phyloP scores from a whole-genome alignment of 2,888 invertebrate species.

The Chymomyza caudatula region DNA sequence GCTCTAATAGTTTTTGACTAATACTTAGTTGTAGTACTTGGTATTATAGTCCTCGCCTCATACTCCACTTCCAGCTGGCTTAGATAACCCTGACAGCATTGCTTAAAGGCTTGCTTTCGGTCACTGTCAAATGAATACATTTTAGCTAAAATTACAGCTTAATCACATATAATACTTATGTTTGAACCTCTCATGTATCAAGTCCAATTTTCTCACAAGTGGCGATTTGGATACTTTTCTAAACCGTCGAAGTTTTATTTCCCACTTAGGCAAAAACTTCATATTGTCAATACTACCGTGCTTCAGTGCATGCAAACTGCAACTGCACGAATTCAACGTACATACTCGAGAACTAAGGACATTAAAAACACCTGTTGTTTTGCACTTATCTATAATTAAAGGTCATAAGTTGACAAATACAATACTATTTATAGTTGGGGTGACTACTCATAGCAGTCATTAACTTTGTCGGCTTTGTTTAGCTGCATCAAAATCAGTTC shows the following conservation, averaged over 20 bases:
- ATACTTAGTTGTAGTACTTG: conserved; percentile 16
- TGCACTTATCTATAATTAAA: conserved; percentile 58
- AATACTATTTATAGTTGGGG: neutral
- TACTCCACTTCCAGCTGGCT: conserved; percentile 25
- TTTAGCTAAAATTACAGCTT: neutral
- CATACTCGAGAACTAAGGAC: conserved; percentile 10
- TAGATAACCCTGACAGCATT: conserved; percentile 35
- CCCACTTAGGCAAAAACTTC: conserved; percentile 55
- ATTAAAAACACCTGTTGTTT: conserved; percentile 61
- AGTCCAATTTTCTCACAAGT: conserved; percentile 48
- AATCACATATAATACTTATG: neutral
- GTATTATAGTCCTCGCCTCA: conserved; percentile 19
- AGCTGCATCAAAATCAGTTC: conserved; percentile 81
- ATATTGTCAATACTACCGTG: conserved; percentile 25
- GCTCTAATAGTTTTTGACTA: too few species aligned
- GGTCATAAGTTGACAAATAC: conserved; percentile 1
- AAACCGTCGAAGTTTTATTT: conserved; percentile 35
- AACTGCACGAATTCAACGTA: conserved; percentile 7
- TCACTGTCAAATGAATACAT: conserved; percentile 22
- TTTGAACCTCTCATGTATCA: conserved; percentile 38
- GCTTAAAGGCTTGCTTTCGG: conserved; percentile 33
- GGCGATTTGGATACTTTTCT: conserved; percentile 36
- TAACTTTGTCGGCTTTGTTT: conserved; percentile 75
- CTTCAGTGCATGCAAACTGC: conserved; percentile 3
- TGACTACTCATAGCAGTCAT: conserved; percentile 55